These are phyloP conservation scores for Actias luna DNA, from an alignment of 2,888 invertebrate species.

Conservation along the genomic window DNA sequence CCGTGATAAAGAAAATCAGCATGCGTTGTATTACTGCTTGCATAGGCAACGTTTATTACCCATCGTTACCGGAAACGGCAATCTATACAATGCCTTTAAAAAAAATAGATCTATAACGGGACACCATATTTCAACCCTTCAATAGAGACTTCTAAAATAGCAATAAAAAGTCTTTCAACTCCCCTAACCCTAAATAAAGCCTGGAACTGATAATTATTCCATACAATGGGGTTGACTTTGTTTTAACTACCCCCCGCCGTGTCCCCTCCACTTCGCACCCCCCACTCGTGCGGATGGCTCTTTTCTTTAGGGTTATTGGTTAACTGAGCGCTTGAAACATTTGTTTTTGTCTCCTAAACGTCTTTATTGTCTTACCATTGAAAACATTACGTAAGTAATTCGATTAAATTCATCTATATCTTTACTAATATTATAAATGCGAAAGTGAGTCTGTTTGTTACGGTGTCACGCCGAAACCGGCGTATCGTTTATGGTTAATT, in stretches of 20 bases:
- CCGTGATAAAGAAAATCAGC: no score
- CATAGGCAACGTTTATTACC: neutral
- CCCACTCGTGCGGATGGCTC: slow-evolving; percentile 62
- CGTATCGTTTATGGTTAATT: no score
- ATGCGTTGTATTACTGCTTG: no score
- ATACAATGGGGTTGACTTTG: slow-evolving; percentile 53
- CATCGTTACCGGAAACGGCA: neutral
- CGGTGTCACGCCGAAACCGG: no score
- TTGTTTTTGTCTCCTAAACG: slow-evolving; percentile 7
- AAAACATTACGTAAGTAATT: neutral
- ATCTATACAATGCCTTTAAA: neutral
- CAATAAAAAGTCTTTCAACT: slow-evolving; percentile 64
- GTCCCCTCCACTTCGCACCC: slow-evolving; percentile 51
- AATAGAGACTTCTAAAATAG: slow-evolving; percentile 23
- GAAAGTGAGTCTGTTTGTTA: no score
- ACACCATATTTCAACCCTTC: slow-evolving; percentile 7
- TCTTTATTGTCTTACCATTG: neutral
- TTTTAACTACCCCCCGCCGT: slow-evolving; percentile 55
- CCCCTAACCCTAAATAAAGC: slow-evolving; percentile 55
- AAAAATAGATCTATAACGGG: neutral
- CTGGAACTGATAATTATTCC: slow-evolving; percentile 66
- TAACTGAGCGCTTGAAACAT: slow-evolving; percentile 36
- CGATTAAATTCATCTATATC: no score
- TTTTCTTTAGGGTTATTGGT: slow-evolving; percentile 66
- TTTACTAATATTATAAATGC: no score